Conservation (phyloP, 2,797 vertebrate genomes). For the Tauraco hartlaubi region DNA sequence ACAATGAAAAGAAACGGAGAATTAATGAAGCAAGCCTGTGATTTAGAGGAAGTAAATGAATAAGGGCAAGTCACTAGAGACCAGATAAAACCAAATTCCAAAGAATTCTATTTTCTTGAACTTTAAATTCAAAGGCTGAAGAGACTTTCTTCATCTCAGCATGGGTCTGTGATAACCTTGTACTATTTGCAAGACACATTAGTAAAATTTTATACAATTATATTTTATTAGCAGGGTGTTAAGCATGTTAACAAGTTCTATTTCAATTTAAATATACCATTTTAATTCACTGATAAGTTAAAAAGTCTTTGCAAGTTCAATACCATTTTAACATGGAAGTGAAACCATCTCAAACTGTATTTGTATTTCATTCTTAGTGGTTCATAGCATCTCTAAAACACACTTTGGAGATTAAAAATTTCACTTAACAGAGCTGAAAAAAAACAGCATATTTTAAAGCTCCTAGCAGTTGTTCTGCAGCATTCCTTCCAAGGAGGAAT, state of each 20-base stretch:
- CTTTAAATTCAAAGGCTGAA: slow-evolving; percentile 34
- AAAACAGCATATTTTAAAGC: neutral
- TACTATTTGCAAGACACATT: neutral
- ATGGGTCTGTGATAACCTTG: neutral
- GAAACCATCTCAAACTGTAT: neutral
- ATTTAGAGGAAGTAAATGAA: slow-evolving; percentile 26
- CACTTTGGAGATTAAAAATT: neutral
- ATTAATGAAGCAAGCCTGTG: slow-evolving; percentile 11
- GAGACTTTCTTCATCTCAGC: neutral
- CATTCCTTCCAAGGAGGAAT: neutral
- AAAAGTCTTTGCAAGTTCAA: neutral
- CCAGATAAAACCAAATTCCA: neutral
- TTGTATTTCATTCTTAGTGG: neutral
- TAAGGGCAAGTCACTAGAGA: slow-evolving; percentile 37
- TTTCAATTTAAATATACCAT: neutral
- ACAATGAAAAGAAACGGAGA: slow-evolving; percentile 8
- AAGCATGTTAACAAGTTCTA: neutral
- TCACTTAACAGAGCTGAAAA: neutral
- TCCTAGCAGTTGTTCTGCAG: neutral
- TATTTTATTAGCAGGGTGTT: slow-evolving; percentile 13
- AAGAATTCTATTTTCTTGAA: slow-evolving; percentile 12
- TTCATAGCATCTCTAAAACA: neutral
- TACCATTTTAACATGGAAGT: neutral
- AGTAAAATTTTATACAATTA: neutral
- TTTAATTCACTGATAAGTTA: neutral